Conservation (phyloP, 2,888 invertebrate genomes). For the Napeogenes sylphis region DNA sequence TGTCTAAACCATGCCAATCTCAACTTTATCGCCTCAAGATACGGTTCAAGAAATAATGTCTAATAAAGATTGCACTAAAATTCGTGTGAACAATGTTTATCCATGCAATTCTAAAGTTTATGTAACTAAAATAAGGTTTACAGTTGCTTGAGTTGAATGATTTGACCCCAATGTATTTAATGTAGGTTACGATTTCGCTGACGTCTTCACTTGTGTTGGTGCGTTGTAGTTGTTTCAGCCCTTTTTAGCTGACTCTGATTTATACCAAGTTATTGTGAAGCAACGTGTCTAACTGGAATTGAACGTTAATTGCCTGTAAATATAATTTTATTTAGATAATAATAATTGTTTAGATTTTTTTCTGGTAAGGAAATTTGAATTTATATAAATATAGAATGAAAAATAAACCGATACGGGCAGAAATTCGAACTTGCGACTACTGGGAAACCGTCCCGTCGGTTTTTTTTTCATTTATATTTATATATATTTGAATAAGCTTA, state of each 20-base stretch:
- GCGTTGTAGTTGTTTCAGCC: not conserved
- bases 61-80: conserved; percentile 13
- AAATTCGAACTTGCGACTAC: too few relatives aligned
- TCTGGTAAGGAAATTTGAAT: too few relatives aligned
- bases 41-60: not conserved
- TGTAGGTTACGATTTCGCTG: conserved; percentile 25
- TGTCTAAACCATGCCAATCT: conserved; percentile 3
- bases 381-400: too few relatives aligned
- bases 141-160: conserved; percentile 8
- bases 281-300: too few relatives aligned
- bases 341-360: too few relatives aligned
- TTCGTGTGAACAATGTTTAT: conserved; percentile 19
- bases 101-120: conserved; percentile 8
- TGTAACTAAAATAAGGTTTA: conserved; percentile 1
- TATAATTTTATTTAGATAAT: too few relatives aligned
- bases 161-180: conserved; percentile 28
- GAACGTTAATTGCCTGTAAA: too few relatives aligned
- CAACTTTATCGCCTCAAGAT: conserved; percentile 7
- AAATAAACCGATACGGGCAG: too few relatives aligned
- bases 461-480: too few relatives aligned
- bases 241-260: conserved; percentile 1
- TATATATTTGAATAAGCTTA: too few relatives aligned
- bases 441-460: too few relatives aligned
- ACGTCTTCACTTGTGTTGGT: conserved; percentile 17
- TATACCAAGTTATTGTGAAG: too few relatives aligned